These are phyloP conservation scores for Galeopterus variegatus DNA, from an alignment of 2,113 vertebrate genomes.

Conservation along the genomic window DNA sequence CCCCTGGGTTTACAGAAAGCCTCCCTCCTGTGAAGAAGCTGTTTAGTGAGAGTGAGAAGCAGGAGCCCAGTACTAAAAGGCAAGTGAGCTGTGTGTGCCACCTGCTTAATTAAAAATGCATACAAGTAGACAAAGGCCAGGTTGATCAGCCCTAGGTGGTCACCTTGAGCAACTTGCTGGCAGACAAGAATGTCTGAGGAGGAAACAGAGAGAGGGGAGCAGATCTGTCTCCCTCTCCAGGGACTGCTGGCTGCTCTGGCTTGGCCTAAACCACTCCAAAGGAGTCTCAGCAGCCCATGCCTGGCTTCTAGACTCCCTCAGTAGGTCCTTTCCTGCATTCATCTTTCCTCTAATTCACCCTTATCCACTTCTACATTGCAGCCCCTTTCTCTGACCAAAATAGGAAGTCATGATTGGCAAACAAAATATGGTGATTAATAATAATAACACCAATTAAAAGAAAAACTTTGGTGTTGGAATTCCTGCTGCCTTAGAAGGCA, in stretches of 20 bases:
- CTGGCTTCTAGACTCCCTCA: background rate
- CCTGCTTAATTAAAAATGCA: constrained; percentile 66
- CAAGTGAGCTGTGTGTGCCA: constrained; percentile 31
- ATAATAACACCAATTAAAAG: background rate
- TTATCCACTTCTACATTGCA: background rate
- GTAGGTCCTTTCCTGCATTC: background rate
- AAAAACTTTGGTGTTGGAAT: background rate
- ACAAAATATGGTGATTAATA: background rate
- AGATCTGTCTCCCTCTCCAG: background rate
- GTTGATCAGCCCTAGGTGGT: constrained; percentile 13
- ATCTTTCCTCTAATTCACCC: background rate
- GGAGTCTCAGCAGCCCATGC: background rate
- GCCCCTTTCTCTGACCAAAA: constrained; percentile 17
- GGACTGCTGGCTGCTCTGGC: background rate
- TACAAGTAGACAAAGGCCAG: background rate
- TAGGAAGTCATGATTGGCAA: background rate
- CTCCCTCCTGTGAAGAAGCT: constrained; percentile 57
- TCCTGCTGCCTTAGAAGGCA: background rate
- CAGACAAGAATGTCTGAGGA: background rate
- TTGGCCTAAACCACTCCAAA: background rate
- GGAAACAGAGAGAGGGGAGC: background rate
- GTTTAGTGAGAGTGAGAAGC: constrained; percentile 60
- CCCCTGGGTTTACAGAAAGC: constrained; percentile 52
- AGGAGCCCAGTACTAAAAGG: constrained; percentile 53
- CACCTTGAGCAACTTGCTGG: constrained; percentile 39